Evolutionary conservation across 2,888 invertebrate genomes (phyloP), one percentile per base, ranked within the genome.

Genomic region (Xestia sexstrigata): DNA sequence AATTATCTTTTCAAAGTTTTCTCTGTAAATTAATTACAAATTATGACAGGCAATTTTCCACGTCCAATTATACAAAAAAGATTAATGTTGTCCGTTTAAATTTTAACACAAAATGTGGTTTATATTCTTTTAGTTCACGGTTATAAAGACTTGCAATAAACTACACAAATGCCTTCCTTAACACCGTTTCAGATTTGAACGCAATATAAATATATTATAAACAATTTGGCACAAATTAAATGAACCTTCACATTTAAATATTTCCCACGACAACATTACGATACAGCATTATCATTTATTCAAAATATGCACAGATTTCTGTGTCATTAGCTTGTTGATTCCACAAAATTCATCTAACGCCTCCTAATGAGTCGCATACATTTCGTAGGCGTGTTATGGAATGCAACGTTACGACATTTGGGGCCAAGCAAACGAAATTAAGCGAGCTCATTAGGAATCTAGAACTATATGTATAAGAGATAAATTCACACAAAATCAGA

Each of bases 341-440:
- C 91, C 85, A 90, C 89, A 91, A 92, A 92, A 91, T 90, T 90
- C 89, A 89, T 89, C 90, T 89, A 89, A 89, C 91, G 89, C 89
- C 83, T 89, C 87, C 88, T 93, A 93, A 93, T 91, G 93, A 91
- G 87, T 89, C 88, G 88, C 89, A 92, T 91, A 90, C 87, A 89
- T 91, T 91, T 91, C 83, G 88, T 83, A 87, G 86, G 84, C 88
- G 84, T 89, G 89, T 89, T 90, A 91, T 88, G 92, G 91, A 91
- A 93, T 93, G 90, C 87, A 89, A 87, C 87, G 86, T 91, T 90
- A 89, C 89, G 88, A 89, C 89, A 91, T 91, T 91, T 88, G 86
- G 90, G 68, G 81, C 86, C 88, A 89, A 88, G 89, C 86, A 89
- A 87, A 90, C 90, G 87, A 89, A 91, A 92, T 91, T 90, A 90